Evolutionary conservation across 2,113 vertebrate species (phyloP), one percentile per base, ranked within the genome.

Genomic region (Illadopsis cleaveri): DNA sequence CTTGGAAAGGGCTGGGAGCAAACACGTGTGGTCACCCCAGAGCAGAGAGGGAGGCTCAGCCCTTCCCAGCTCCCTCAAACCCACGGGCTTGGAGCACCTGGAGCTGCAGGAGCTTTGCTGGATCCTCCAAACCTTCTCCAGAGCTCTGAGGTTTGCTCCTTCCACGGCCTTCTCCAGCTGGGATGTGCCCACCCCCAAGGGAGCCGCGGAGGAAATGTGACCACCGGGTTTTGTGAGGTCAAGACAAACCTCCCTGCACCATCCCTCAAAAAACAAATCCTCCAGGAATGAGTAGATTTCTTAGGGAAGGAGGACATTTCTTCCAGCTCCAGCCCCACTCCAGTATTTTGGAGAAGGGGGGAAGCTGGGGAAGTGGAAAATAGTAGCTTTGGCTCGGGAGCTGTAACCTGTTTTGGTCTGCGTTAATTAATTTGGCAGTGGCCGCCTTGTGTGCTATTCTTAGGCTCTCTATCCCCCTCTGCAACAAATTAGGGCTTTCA

Each of bases 401-500:
- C 93, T 78, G 82, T 93, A 96, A 96, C 96, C 94, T 96, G 94
- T 90, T 96, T 97, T 96, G 92, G 88, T 86, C 76, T 61, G 80
- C 23, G 19, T 94, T 90, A 93, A 96, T 94, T 91, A 94, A 93
- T 95, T 96, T 93, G 92, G 94, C 93, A 86, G 20, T 47, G 93
- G 75, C 71, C 86, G 53, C 35, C 6, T 73, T 80, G 88, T 79
- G 33, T 73, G 94, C 95, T 97, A 97, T 97, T 96, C 85, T 96
- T 97, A 97, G 95, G 81, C 75, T 48, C 73, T 83, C 69, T 80
- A 37, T 88, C 86, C 81, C 77, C 57, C 89, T 96, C 96, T 96
- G 96, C 89, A 96, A 97, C 94, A 96, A 97, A 97, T 97, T 97
- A 97, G 57, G 93, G 71, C 85, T 94, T 96, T 97, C 94, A 94